Conservation (phyloP, 2,888 invertebrate species). For the Elegia similella region DNA sequence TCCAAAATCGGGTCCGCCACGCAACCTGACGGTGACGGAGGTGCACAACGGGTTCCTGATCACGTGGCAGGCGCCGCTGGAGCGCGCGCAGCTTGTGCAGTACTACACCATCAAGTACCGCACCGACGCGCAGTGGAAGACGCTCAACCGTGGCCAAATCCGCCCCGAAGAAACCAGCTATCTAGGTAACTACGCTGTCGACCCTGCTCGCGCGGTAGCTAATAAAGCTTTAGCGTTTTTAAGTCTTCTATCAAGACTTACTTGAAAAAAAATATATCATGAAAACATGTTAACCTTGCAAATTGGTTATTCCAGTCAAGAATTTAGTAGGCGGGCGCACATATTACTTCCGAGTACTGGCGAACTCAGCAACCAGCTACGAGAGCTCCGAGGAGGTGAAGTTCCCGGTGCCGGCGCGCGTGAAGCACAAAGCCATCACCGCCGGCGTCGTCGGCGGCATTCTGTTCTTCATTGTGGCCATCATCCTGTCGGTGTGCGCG, state of each 20-base stretch:
- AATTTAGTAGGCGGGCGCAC: conserved; percentile 95
- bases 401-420: conserved; percentile 93
- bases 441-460: conserved; percentile 98
- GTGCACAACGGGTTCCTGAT: conserved; percentile 94
- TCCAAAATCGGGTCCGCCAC: conserved; percentile 94
- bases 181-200: conserved; percentile 82
- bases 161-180: conserved; percentile 94
- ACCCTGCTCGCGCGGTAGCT: background rate
- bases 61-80: conserved; percentile 93
- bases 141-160: conserved; percentile 92
- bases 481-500: conserved; percentile 97
- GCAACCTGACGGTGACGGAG: conserved; percentile 94
- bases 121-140: conserved; percentile 94
- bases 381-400: conserved; percentile 94
- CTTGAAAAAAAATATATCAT: too few species aligned
- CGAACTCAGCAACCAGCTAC: conserved; percentile 92
- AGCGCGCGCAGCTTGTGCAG: conserved; percentile 90
- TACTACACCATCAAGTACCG: conserved; percentile 96
- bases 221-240: background rate
- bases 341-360: conserved; percentile 95
- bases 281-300: too few species aligned
- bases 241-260: too few species aligned
- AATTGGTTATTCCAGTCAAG: conserved; percentile 86
- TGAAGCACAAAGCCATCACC: conserved; percentile 97
- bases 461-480: conserved; percentile 98